These are phyloP conservation scores for Coptotermes formosanus DNA, from an alignment of 1,140 invertebrate genomes.

Conservation along the genomic window DNA sequence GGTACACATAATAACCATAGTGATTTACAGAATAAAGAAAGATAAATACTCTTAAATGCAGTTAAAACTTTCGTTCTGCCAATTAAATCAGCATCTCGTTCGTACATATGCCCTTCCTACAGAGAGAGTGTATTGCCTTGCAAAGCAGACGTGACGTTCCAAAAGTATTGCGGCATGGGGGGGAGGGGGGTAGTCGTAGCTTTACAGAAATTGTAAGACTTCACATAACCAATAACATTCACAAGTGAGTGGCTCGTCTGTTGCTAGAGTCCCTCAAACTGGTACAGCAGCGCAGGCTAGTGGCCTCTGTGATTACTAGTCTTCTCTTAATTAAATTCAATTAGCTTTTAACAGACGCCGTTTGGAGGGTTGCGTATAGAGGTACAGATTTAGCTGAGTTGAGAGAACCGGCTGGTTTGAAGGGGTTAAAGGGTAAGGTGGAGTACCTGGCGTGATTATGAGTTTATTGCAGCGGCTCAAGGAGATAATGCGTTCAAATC, in stretches of 20 bases:
- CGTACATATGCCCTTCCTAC: background rate
- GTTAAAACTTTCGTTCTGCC: no score
- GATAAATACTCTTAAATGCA: no score
- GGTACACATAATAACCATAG: no score
- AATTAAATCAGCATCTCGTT: no score
- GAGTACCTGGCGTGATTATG: background rate
- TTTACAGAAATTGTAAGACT: background rate
- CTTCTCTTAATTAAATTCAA: conserved; percentile 27
- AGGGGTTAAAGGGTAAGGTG: background rate
- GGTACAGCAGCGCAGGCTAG: background rate
- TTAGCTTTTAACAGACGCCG: conserved; percentile 13
- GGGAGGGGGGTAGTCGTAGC: background rate
- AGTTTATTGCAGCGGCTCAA: background rate
- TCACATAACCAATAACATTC: background rate
- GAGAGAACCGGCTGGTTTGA: conserved; percentile 2
- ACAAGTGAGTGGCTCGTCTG: background rate
- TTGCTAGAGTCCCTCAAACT: background rate
- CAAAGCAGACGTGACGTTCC: background rate
- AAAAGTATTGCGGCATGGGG: background rate
- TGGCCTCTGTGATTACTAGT: background rate
- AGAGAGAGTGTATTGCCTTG: background rate
- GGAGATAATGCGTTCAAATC: background rate
- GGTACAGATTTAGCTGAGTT: background rate
- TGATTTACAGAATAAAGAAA: no score
- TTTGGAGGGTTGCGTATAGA: background rate